phyloP scores from a whole-genome alignment of 2,113 vertebrate species.

The Bambusicola thoracicus region DNA sequence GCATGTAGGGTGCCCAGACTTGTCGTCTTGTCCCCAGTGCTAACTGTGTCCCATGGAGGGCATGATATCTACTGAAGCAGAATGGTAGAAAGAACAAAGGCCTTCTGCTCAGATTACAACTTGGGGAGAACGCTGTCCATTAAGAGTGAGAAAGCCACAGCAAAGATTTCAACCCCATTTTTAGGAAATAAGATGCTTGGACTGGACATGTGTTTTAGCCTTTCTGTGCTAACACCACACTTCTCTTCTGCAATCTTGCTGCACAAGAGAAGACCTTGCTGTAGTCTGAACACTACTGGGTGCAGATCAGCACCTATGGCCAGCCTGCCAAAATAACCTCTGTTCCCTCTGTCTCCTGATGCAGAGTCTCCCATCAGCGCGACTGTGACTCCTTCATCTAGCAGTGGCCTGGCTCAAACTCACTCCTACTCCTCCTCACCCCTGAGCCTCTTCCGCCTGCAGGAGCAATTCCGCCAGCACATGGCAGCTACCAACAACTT shows the following conservation, averaged over 20 bases:
- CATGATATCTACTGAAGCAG: not conserved
- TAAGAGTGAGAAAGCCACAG: not conserved
- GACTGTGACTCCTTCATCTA: conserved; percentile 80
- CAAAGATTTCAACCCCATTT: not conserved
- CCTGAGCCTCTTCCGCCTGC: conserved; percentile 96
- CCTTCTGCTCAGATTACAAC: not conserved
- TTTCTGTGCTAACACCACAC: not conserved
- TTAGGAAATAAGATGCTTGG: not conserved
- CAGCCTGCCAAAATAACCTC: not conserved
- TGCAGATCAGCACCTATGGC: not conserved
- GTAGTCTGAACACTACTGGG: not conserved
- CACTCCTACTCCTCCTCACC: conserved; percentile 97
- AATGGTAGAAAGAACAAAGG: not conserved
- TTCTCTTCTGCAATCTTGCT: not conserved
- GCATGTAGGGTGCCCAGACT: not conserved
- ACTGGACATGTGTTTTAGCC: not conserved
- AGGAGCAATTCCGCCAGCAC: conserved; percentile 99
- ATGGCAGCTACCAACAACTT: conserved; percentile 99
- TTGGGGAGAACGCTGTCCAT: not conserved
- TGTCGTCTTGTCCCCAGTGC: not conserved
- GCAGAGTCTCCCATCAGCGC: conserved; percentile 88
- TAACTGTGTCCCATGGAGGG: accelerated
- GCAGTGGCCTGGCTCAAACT: conserved; percentile 83
- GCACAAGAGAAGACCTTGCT: not conserved
- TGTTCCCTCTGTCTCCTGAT: conserved; percentile 45